Evolutionary conservation across 2,797 vertebrate genomes (phyloP), one percentile per base, ranked within the genome.

Genomic region (Cyclopterus lumpus): DNA sequence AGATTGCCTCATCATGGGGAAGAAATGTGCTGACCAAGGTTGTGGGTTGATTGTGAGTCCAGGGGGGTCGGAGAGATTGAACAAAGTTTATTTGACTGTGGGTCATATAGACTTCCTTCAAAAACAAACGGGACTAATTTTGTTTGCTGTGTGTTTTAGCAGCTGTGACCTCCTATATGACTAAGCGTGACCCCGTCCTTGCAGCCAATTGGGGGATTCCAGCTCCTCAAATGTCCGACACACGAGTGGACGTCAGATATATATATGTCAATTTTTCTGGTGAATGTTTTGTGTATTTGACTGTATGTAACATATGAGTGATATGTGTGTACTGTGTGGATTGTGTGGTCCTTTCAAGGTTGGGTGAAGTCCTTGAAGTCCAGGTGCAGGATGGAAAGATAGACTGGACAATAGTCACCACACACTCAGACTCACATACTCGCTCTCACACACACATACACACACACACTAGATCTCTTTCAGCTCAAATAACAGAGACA

Each of bases 101-200:
- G 87, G 84, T 84, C 82, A 86, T 88, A 86, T 87, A 85, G 83
- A 67, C 79, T 88, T 88, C 81, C 84, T 90, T 91, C 67, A 85
- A 91, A 92, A 92, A 92, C 87, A 93, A 93, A 92, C 91, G 86
- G 73, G 57, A 53, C 84, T 87, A 81, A 91, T 89, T 91, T 85
- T 90, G 90, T 91, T 91, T 91, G 67, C 85, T 76, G 80, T 72
- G 73, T 92, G 91, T 92, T 92, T 88, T 88, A 90, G 91, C 92
- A 93, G 91, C 91, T 91, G 91, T 89, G 92, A 90, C 89, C 89
- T 80, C 66, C 63, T 57, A 87, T 87, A 83, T 79, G 86, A 85
- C 80, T 75, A 62, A 74, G 81, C 69, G 54, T 84, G 85, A 85
- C 87, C 87, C 63, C 34, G 8, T 69, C 67, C 58, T 61, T 32